Conservation (phyloP, 2,113 vertebrate species). For the Stictonetta naevosa region DNA sequence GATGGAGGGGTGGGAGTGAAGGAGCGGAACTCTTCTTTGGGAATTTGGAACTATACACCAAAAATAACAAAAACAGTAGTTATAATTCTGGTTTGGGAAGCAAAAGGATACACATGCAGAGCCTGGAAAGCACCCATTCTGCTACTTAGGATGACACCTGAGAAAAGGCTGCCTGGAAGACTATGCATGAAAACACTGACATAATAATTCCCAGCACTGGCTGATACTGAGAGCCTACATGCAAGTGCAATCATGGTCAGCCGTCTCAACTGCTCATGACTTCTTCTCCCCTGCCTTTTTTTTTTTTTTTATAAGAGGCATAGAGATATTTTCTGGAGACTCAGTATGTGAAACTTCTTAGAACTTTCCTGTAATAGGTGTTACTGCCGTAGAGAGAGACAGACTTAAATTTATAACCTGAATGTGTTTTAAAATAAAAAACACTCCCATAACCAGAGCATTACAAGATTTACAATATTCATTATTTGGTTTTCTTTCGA, state of each 20-base stretch:
- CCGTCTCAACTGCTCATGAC: not conserved
- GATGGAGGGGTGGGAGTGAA: not conserved
- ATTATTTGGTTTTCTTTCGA: slow-evolving; percentile 4
- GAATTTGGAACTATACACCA: not conserved
- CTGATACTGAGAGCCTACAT: not conserved
- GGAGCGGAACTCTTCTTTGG: not conserved
- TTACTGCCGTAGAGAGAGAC: not conserved
- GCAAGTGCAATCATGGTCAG: not conserved
- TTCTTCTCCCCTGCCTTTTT: not conserved
- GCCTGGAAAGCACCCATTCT: not conserved
- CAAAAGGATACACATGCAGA: not conserved
- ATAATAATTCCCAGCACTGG: not conserved
- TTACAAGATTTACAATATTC: not conserved
- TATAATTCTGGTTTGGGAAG: not conserved
- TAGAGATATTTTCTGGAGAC: not conserved
- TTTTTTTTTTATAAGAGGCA: not conserved
- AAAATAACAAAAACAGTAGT: not conserved
- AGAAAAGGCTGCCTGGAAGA: not conserved
- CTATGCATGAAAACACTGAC: not conserved
- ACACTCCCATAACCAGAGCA: not conserved
- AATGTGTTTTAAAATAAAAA: not conserved
- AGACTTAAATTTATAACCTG: not conserved
- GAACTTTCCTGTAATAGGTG: not conserved
- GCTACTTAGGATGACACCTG: not conserved
- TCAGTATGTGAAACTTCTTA: not conserved